Evolutionary conservation across 2,797 vertebrate genomes (phyloP), one percentile per base, ranked within the genome.

Genomic region (Pteronotus mesoamericanus): DNA sequence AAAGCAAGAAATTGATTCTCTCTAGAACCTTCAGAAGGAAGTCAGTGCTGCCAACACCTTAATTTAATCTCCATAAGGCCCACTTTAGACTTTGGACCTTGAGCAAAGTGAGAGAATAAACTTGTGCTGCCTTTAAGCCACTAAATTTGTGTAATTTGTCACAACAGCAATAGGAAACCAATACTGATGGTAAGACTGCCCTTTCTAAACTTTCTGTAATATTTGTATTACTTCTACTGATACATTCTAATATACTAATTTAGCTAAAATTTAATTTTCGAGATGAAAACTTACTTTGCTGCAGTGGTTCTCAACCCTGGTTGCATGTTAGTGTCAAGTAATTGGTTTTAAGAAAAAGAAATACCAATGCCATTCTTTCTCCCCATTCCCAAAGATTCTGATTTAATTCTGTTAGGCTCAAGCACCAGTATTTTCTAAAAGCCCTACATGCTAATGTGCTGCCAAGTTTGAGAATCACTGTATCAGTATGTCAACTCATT

Each of bases 211-310:
- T 88, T 90, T 75, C 46, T 92, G 3, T n/a, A 85, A 55, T 57
- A 61, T 55, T 89, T 39, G 32, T 66, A 74, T 86, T 68, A 74
- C 44, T 89, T 91, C 12, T 88, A 66, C 12, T 78, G 55, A 48
- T 57, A 6, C 4, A 72, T n/a, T 29, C 57, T 68, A 75, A 95
- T 66, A 68, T 6, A 79, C 9, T 82, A 79, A 61, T 48, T 66
- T 68, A 80, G 77, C 53, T 94, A 89, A 89, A 66, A 95, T 72
- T 66, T 93, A 86, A 83, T 55, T 74, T 51, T 89, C 12, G 59
- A 93, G 46, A 75, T 90, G 48, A 71, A 94, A 87, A 80, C 29
- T 68, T 19, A 82, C 9, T 94, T 32, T 89, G 39, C 84, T 89
- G 5, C n/a, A 88, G 34, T 24, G 11, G 39, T 74, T 91, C 61